phyloP scores from a whole-genome alignment of 35 echinoderm and acorn worm genomes.

The Ptychodera flava region DNA sequence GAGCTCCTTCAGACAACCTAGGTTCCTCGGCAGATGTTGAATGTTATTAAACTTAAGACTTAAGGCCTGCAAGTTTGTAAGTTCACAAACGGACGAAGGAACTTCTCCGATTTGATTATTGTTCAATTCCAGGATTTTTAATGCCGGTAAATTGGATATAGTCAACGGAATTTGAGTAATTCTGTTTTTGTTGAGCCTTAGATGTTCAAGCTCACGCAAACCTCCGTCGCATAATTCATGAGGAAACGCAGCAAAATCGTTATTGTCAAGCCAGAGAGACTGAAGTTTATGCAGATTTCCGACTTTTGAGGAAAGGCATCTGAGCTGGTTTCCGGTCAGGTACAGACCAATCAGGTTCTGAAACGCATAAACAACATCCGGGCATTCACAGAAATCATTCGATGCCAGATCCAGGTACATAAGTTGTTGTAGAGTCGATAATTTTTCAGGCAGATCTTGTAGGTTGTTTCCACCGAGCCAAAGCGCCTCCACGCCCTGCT shows the following conservation, averaged over 20 bases:
- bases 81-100: background rate
- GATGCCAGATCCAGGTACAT: background rate
- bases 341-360: background rate
- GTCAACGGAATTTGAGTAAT: background rate
- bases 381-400: background rate
- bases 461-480: background rate
- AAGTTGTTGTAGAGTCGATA: background rate
- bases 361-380: background rate
- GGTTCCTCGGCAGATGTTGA: background rate
- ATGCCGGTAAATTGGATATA: background rate
- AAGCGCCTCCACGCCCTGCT: background rate
- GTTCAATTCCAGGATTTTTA: background rate
- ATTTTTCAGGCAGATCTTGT: background rate
- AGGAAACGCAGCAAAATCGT: background rate
- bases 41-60: background rate
- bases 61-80: background rate
- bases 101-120: background rate
- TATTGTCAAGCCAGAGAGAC: background rate
- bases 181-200: background rate
- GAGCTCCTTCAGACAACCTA: background rate
- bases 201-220: background rate
- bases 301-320: background rate
- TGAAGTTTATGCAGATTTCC: background rate
- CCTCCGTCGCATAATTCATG: background rate
- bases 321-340: background rate